Evolutionary conservation across 2,888 invertebrate genomes (phyloP), one percentile per base, ranked within the genome.

Genomic region (Dryobotodes eremita): DNA sequence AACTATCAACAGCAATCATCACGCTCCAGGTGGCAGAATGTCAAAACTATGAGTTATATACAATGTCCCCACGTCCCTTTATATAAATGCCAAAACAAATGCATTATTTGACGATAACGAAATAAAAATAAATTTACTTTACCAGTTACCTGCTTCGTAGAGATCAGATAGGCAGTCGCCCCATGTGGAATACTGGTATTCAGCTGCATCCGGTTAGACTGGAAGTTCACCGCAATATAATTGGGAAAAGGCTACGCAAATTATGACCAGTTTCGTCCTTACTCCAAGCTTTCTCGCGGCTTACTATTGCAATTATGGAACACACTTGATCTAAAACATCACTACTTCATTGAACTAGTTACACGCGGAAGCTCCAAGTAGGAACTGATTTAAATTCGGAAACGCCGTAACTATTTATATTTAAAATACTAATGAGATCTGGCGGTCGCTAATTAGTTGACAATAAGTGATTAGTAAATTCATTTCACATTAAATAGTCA

Each of bases 401-500:
- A 46, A 23, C 11, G 17, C 15, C n/a, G 7, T 20, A n/a, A 15
- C 3, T 48, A 26, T 74, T 74, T 57, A 65, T 65, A 23, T 57
- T 66, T 53, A 57, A 31, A 77, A 26, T 15, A 20, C n/a, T 59
- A 57, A 57, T 75, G 65, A 70, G 17, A 15, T 55, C 0, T 36
- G n/a, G n/a, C 11, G n/a, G 17, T 55, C 15, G 8, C 17, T 73
- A 76, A 73, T 64, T 57, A 59, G 36, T 48, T 31, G 23, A 50
- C 36, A 31, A 17, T 31, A 36, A 66, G n/a, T 31, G n/a, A 50
- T 73, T 23, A 42, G 50, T 42, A 26, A 73, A 31, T 42, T 23
- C 42, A 55, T 73, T 73, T 53, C 15, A n/a, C 20, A 50, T 68
- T 68, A 15, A 26, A 36, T 36, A n/a, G n/a, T n/a, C n/a, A n/a